These are phyloP conservation scores for Leucophora obtusa DNA, from an alignment of 2,888 invertebrate species.

Conservation along the genomic window DNA sequence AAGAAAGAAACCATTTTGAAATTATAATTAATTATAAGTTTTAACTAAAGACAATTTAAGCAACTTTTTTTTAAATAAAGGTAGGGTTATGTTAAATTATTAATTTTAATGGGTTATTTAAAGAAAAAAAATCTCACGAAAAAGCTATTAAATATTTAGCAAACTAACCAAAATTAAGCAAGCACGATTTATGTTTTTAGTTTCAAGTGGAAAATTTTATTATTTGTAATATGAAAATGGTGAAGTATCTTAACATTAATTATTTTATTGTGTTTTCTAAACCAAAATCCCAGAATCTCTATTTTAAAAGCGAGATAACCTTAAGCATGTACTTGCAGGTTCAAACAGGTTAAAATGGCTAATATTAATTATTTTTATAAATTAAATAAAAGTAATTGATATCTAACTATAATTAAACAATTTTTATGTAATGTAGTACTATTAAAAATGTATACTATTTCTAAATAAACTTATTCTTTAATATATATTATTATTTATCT, in stretches of 20 bases:
- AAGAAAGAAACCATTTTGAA: slow-evolving; percentile 10
- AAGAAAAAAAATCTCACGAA: not conserved
- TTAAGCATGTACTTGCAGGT: not conserved
- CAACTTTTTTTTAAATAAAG: not conserved
- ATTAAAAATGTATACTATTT: too few species aligned
- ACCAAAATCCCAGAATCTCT: not conserved
- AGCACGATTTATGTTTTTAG: not conserved
- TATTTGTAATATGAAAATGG: too few species aligned
- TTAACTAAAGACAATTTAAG: slow-evolving; percentile 14
- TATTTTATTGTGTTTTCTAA: slow-evolving; percentile 13
- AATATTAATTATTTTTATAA: too few species aligned
- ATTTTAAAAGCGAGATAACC: not conserved
- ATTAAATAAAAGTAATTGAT: too few species aligned
- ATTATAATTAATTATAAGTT: slow-evolving; percentile 40
- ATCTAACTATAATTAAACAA: too few species aligned
- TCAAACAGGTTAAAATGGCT: not conserved
- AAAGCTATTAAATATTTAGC: not conserved
- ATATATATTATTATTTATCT: too few species aligned
- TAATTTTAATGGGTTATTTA: slow-evolving; percentile 19
- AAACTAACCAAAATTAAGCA: not conserved
- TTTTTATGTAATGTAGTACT: too few species aligned
- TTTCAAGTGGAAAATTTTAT: too few species aligned
- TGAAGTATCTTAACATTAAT: not conserved
- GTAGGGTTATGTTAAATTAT: slow-evolving; percentile 12
- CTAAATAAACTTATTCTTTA: too few species aligned